Base-by-base conservation (phyloP, 2,888 invertebrate species). In the Podabrus alpinus region DNA sequence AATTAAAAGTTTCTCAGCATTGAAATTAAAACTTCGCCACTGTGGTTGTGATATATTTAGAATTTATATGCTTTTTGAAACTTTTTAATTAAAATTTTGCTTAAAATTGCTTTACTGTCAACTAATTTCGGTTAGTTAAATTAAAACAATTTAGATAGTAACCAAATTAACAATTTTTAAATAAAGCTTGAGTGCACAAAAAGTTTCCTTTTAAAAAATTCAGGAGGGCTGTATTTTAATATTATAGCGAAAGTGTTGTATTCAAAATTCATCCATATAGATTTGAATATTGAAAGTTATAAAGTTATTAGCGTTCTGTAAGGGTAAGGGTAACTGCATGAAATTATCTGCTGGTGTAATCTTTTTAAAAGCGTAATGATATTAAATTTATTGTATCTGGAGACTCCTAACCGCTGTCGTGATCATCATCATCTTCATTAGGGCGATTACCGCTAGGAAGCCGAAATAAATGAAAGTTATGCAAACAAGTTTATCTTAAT, bases 81-180 rank as follows among this genome's bases (percentile, higher is more conserved):
- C 67, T 70, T 74, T 74, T 74, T 74, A 70, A 74, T 74, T 74
- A 74, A 74, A 74, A 71, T 62, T 19, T 71, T 66, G 70, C 61
- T 69, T 74, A 24, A 71, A 74, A 66, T 69, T 19, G 10, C 66
- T 62, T 59, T 59, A 64, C 11, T 69, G 25, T 24, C 10, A 66
- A 16, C 17, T 68, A 61, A 25, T 69, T 69, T 62, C 59, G 62
- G 64, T 64, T 73, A 16, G 17, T 64, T 45, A 45, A 45, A 45
- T 45, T 45, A 45, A 45, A 45, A 45, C 45, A 45, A 45, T 45
- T 45, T 45, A 45, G 45, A 45, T 45, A 45, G 45, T 45, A 45
- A 45, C 45, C 45, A 45, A 45, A 45, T 45, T 45, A 45, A 45
- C 45, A 45, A 45, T 45, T 45, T 19, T 45, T 45, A 45, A 45